Conservation (phyloP, 2,888 invertebrate species). For the Chironomus tentans region DNA sequence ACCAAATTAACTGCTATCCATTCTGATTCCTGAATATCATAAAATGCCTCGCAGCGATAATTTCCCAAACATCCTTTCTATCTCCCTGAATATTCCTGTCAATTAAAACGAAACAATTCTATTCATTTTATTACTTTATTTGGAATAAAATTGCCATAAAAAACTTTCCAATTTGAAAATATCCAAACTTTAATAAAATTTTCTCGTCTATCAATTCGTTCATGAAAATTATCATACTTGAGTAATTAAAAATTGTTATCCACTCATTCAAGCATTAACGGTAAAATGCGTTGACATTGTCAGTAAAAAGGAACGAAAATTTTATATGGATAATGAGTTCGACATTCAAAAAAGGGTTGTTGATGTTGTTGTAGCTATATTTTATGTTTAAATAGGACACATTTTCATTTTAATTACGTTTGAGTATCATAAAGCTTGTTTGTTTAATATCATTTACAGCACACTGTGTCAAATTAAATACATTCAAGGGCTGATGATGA, state of each 20-base stretch:
- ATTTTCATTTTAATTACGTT: slow-evolving; percentile 2
- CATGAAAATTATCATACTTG: no score
- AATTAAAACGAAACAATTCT: no score
- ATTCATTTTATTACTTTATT: no score
- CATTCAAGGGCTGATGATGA: neutral
- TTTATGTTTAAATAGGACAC: slow-evolving; percentile 5
- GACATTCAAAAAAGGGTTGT: neutral
- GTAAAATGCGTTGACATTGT: neutral
- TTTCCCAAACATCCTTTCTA: no score
- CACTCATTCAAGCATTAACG: neutral
- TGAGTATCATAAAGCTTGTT: slow-evolving; percentile 9
- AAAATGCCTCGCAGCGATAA: no score
- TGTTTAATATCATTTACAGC: slow-evolving; percentile 3
- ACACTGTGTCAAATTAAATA: slow-evolving; percentile 4
- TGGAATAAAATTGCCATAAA: no score
- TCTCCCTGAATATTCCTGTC: no score
- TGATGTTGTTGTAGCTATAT: neutral
- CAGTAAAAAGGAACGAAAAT: neutral
- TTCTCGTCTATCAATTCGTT: no score
- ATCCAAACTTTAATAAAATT: no score
- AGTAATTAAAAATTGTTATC: neutral
- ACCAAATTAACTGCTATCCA: no score
- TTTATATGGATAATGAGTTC: neutral
- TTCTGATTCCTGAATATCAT: no score
- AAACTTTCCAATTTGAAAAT: no score